Percentiles rank a stretch among this genome's conserved stretches.
These are phyloP conservation scores for Odontomyia ornata DNA, from an alignment of 2,888 invertebrate species.

Conservation along the genomic window DNA sequence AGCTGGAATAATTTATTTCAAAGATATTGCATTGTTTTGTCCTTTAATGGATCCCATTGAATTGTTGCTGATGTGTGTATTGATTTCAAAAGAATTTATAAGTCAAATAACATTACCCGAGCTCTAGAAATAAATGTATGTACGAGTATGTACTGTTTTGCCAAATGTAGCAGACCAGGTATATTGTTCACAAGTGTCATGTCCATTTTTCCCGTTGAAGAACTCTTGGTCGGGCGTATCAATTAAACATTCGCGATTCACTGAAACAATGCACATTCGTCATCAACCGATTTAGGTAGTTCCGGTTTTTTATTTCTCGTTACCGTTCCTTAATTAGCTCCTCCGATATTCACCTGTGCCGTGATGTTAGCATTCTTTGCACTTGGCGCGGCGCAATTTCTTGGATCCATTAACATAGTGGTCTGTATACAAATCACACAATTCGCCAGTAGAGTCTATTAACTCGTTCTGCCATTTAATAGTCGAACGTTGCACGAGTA, in stretches of 20 bases:
- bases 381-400: not conserved
- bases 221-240: not conserved
- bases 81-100: not conserved
- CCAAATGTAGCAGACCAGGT: not conserved
- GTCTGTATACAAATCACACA: conserved; percentile 20
- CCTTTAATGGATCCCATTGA: not conserved
- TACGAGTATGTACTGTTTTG: not conserved
- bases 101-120: not conserved
- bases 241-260: conserved; percentile 4
- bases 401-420: conserved; percentile 22
- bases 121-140: not conserved
- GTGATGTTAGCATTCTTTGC: conserved; percentile 10
- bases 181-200: conserved; percentile 7
- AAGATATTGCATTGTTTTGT: not conserved
- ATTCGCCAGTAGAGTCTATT: not conserved
- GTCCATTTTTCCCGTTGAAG: conserved; percentile 10
- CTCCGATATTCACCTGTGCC: conserved; percentile 24
- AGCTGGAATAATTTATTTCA: not conserved
- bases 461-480: not conserved
- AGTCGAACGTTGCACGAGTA: not conserved
- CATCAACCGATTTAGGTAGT: conserved; percentile 31
- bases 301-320: conserved; percentile 36
- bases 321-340: conserved; percentile 14
- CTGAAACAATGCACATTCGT: conserved; percentile 35
- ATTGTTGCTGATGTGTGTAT: not conserved